Base-by-base conservation (phyloP, 2,797 vertebrate genomes). In the Lepidocolaptes lacrymiger region DNA sequence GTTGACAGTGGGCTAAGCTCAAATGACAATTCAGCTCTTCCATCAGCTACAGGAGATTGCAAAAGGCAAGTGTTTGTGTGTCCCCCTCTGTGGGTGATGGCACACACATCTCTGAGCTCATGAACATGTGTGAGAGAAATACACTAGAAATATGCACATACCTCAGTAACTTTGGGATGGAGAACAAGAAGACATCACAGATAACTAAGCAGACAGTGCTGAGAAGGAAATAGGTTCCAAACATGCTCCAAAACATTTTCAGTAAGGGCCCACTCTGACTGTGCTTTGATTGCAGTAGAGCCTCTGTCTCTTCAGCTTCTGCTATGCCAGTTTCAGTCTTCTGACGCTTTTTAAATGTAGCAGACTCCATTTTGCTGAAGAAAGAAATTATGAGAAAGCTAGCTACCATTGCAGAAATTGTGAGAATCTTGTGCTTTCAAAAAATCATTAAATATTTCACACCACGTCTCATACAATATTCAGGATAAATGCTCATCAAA, bases 121-220 rank as follows among this genome's bases (percentile, higher is more conserved):
- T 18, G 39, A 28, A 52, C 14, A 14, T 27, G 15, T 16, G 5
- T 36, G 63, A 48, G 3, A 52, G 52, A 67, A 83, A 89, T 58
- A 14, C 4, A 17, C 24, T 15, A 17, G 9, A 44, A 36, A 56
- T 54, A 23, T 4, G 11, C 52, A 97, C 98, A 92, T 96, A 99
- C 99, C 99, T 99, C 85, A 99, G 98, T 72, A 99, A 97, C 93
- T 98, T 98, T 7, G 99, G 99, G 75, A 99, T 97, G 61, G 98
- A 96, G 77, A 99, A 99, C 98, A 99, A 98, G 98, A 99, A 99
- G 90, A 98, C 92, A 44, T 99, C 99, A 6, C 99, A 98, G 96
- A 98, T 93, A 89, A 99, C 90, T 67, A 99, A 98, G 87, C 98
- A 98, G 93, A 98, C 84, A 19, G 99, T 99, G 30, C 98, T 98